Evolutionary conservation across 2,113 vertebrate genomes (phyloP).

Genomic region (Colossoma macropomum): DNA sequence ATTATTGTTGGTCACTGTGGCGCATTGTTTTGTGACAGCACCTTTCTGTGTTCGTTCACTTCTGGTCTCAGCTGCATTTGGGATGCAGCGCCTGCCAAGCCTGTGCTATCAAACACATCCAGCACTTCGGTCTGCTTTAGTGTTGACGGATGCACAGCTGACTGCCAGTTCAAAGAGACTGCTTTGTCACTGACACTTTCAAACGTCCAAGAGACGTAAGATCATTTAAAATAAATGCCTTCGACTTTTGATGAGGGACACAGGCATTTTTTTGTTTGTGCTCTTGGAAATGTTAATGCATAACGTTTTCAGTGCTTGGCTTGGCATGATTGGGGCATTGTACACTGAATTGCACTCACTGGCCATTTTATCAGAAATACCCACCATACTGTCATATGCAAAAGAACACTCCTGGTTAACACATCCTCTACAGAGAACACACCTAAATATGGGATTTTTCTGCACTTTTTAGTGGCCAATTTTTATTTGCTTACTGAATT

Average conservation of each 20-base stretch:
- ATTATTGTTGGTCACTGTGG: background rate
- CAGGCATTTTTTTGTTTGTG: background rate
- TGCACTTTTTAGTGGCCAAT: too few relatives aligned
- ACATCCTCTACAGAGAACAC: too few relatives aligned
- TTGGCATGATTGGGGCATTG: too few relatives aligned
- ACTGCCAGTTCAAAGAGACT: background rate
- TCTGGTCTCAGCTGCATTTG: background rate
- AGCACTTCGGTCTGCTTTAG: background rate
- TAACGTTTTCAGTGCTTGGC: background rate
- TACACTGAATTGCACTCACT: too few relatives aligned
- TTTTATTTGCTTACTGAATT: too few relatives aligned
- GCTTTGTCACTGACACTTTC: slow-evolving; percentile 3
- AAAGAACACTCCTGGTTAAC: too few relatives aligned
- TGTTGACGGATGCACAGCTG: background rate
- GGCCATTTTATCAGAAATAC: too few relatives aligned
- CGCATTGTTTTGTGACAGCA: background rate
- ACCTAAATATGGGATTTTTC: too few relatives aligned
- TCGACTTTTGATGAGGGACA: background rate
- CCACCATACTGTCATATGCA: too few relatives aligned
- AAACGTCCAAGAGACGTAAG: background rate
- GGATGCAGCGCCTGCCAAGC: too few relatives aligned
- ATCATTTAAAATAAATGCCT: background rate
- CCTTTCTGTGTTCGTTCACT: background rate
- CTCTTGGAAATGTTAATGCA: background rate
- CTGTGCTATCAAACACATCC: background rate